A percentile compares a stretch with the other conserved stretches of the same genome.
phyloP scores from a whole-genome alignment of 2,888 invertebrate genomes.

The Incurvaria masculella region DNA sequence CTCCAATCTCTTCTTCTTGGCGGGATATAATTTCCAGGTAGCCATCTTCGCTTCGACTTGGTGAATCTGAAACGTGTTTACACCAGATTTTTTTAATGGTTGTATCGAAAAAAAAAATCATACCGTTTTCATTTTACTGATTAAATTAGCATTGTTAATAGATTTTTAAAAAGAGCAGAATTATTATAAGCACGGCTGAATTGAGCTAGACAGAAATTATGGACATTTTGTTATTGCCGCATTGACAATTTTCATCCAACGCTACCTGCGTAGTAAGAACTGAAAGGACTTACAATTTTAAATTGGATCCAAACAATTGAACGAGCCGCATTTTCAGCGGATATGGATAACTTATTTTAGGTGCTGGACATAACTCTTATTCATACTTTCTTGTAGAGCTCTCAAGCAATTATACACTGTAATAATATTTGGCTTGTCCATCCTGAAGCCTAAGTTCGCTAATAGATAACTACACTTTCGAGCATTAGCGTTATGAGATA shows the following conservation, averaged over 20 bases:
- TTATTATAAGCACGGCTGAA: slow-evolving; percentile 11
- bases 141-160: not conserved
- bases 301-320: too few relatives aligned
- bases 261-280: too few relatives aligned
- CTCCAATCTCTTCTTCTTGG: slow-evolving; percentile 46
- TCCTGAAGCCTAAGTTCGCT: too few relatives aligned
- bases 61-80: slow-evolving; percentile 32
- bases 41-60: slow-evolving; percentile 28
- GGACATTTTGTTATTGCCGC: slow-evolving; percentile 27
- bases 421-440: too few relatives aligned
- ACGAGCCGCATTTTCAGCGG: too few relatives aligned
- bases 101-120: not conserved
- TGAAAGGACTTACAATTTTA: too few relatives aligned
- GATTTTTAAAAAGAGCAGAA: slow-evolving; percentile 4
- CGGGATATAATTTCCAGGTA: slow-evolving; percentile 35
- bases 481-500: too few relatives aligned
- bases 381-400: too few relatives aligned
- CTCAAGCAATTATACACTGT: too few relatives aligned
- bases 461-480: too few relatives aligned
- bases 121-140: not conserved
- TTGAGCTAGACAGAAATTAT: slow-evolving; percentile 28
- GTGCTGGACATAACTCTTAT: too few relatives aligned
- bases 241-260: slow-evolving; percentile 34
- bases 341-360: too few relatives aligned
- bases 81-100: not conserved